Percentiles rank a stretch among this genome's conserved stretches.
Conservation (phyloP, 2,888 invertebrate species). For the Conops quadrifasciatus region DNA sequence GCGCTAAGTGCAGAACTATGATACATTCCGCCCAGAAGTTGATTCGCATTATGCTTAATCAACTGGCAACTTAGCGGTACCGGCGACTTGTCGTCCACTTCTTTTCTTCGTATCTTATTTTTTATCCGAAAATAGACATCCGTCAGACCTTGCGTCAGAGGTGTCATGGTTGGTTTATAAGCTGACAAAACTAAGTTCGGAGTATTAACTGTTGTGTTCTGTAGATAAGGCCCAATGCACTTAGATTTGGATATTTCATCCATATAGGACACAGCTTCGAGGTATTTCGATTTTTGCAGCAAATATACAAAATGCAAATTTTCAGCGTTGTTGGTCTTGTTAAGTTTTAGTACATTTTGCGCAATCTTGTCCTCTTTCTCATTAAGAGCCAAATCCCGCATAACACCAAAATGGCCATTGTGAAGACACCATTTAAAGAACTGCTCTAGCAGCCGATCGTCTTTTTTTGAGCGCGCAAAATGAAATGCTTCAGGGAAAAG, state of each 20-base stretch:
- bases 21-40: constrained; percentile 56
- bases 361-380: constrained; percentile 58
- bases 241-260: constrained; percentile 55
- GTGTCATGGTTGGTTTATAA: constrained; percentile 61
- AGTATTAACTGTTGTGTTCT: constrained; percentile 49
- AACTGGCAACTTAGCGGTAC: constrained; percentile 60
- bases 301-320: constrained; percentile 60
- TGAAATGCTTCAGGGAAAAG: constrained; percentile 62
- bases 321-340: constrained; percentile 53
- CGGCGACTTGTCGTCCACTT: constrained; percentile 45
- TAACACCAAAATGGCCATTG: constrained; percentile 53
- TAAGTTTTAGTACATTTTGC: constrained; percentile 54
- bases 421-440: constrained; percentile 58
- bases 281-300: constrained; percentile 60
- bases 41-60: constrained; percentile 55
- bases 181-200: constrained; percentile 58
- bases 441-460: constrained; percentile 55
- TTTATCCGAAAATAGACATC: constrained; percentile 59
- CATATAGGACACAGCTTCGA: constrained; percentile 62
- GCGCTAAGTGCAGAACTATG: constrained; percentile 59
- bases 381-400: constrained; percentile 57
- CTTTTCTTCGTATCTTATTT: constrained; percentile 51
- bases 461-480: constrained; percentile 56
- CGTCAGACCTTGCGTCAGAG: constrained; percentile 57
- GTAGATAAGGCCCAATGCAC: constrained; percentile 33